Conservation (phyloP, 2,113 vertebrate genomes). For the Ifrita kowaldi region DNA sequence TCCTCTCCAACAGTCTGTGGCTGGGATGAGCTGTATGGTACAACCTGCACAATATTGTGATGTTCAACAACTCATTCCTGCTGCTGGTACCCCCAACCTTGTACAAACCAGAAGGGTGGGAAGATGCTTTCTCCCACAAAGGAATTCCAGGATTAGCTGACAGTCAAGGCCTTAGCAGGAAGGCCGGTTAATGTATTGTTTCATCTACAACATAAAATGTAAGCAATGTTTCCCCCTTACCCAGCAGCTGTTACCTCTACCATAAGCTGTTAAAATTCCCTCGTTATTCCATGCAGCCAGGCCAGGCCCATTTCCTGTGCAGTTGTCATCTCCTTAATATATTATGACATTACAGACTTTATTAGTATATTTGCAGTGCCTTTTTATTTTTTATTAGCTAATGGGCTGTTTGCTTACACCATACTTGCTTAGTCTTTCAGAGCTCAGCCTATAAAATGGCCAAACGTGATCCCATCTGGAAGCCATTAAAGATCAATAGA, state of each 20-base stretch:
- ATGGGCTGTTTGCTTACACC: constrained; percentile 29
- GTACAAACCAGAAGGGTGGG: not conserved
- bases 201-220: not conserved
- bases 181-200: not conserved
- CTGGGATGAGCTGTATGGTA: not conserved
- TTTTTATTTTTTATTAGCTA: constrained; percentile 68
- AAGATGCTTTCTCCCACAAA: not conserved
- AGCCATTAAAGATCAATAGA: constrained; percentile 76
- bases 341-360: constrained; percentile 61
- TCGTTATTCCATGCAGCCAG: constrained; percentile 16
- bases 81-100: not conserved
- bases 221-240: constrained; percentile 16
- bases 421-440: constrained; percentile 54
- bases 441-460: constrained; percentile 56
- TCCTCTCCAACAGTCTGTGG: not conserved
- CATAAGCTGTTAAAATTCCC: constrained; percentile 13
- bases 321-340: constrained; percentile 51
- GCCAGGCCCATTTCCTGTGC: constrained; percentile 43
- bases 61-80: not conserved
- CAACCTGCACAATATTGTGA: not conserved
- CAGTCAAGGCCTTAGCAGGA: constrained; percentile 2
- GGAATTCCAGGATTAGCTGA: constrained; percentile 13
- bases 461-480: constrained; percentile 70
- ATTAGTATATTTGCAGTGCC: constrained; percentile 63
- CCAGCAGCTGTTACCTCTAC: constrained; percentile 36